These are phyloP conservation scores for Hippoglossus hippoglossus DNA, from an alignment of 2,797 vertebrate genomes.

Conservation along the genomic window DNA sequence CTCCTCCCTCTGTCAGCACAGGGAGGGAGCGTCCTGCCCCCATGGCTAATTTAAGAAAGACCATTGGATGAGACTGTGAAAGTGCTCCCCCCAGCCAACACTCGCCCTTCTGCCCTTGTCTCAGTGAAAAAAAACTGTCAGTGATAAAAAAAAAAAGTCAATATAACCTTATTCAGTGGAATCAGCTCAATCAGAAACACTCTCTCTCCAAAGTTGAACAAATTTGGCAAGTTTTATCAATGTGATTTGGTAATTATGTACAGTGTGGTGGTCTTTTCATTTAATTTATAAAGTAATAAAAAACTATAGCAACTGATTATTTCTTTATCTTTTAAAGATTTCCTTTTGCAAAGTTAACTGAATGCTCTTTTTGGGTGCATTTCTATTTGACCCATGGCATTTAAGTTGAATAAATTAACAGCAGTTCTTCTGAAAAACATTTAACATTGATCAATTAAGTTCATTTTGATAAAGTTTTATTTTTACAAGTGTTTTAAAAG, in stretches of 20 bases:
- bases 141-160: not conserved
- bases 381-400: not conserved
- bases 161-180: not conserved
- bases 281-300: not conserved
- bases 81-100: constrained; percentile 69
- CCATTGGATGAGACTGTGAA: constrained; percentile 79
- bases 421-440: not conserved
- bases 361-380: not conserved
- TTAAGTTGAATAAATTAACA: not conserved
- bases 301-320: not conserved
- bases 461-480: too few relatives aligned
- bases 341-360: not conserved
- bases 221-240: too few relatives aligned
- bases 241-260: too few relatives aligned
- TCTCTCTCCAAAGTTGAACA: not conserved
- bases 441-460: not conserved
- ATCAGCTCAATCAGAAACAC: not conserved
- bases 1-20: constrained; percentile 83
- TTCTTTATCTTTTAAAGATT: not conserved
- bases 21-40: constrained; percentile 79
- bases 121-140: constrained; percentile 28
- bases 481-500: constrained; percentile 11
- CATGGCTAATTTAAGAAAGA: constrained; percentile 86
- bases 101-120: constrained; percentile 45
- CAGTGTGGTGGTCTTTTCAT: not conserved